Base-by-base conservation (phyloP, 1,140 invertebrate genomes). In the Drosophila guanche region DNA sequence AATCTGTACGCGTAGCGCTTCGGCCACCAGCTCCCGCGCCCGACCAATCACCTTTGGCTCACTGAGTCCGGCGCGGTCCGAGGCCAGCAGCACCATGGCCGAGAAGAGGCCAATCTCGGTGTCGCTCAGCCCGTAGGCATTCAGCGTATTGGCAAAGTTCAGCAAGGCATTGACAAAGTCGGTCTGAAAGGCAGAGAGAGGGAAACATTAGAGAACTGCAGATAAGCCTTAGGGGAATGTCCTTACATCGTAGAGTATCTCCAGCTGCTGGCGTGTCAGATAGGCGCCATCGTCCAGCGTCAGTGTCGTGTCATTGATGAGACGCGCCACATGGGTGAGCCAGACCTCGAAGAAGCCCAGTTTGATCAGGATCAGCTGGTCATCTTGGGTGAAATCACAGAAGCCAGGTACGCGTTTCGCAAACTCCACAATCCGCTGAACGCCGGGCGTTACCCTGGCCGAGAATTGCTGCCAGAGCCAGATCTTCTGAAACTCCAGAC, bases 291-390 rank as follows among this genome's bases (percentile, higher is more conserved):
- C 97, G 68, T 97, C 95, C 92, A 99, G 98, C n/a, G 97, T 96
- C 84, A 99, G 93, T 54, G 94, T 94, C 59, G 94, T 93, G 60
- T 97, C 95, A 3, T 94, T 94, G n/a, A 97, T 95, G 92, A 98
- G 94, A 52, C 95, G 94, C 0, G 97, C 94, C 54, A 97, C 95
- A 74, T 98, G 95, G 51, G 96, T 95, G 56, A 99, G 93, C 98
- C 98, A 99, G 51, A 99, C 95, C 92, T 99, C 98, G 92, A 99
- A 98, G 93, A 99, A 99, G 37, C 97, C 98, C 78, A 97, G 94
- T 93, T 99, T 98, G 79, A 98, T 98, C 42, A 99, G 93, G 74
- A 98, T 98, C 54, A 99, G 93, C 92, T 99, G 97, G 92, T 98
- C 97, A 80, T 98, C 97, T 92, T 98, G 97, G 20, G 95, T 95